Percentiles rank a stretch among this genome's conserved stretches.
These are phyloP conservation scores for Smittia sp. DNA, from an alignment of 2,888 invertebrate species.

Conservation along the genomic window DNA sequence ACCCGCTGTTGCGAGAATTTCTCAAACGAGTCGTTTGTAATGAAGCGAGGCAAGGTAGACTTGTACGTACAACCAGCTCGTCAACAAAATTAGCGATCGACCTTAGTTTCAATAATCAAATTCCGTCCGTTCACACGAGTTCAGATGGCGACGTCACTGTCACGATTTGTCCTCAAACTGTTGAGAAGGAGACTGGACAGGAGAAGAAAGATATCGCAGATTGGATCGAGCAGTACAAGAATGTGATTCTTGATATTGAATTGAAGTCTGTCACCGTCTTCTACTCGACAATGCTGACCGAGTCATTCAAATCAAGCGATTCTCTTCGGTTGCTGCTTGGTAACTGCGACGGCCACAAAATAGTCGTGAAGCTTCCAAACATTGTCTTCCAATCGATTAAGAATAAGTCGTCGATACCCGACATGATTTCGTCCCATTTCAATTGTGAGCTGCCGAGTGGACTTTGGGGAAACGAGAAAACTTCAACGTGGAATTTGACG, in stretches of 20 bases:
- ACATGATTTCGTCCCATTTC: slow-evolving; percentile 8
- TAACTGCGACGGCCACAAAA: neutral
- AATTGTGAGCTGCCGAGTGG: neutral
- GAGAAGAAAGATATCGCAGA: neutral
- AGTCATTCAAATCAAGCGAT: slow-evolving; percentile 26
- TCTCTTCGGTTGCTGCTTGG: neutral
- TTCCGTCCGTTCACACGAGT: slow-evolving; percentile 52
- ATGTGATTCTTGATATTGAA: neutral
- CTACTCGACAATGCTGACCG: slow-evolving; percentile 7
- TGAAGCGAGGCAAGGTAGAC: neutral
- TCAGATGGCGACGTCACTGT: slow-evolving; percentile 53
- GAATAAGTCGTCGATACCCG: neutral
- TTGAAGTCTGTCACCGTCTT: neutral
- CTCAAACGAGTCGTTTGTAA: slow-evolving; percentile 56
- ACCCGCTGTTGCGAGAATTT: slow-evolving; percentile 66
- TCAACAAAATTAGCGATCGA: slow-evolving; percentile 46
- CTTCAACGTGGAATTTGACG: slow-evolving; percentile 27
- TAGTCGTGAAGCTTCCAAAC: neutral
- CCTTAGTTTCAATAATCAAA: slow-evolving; percentile 48
- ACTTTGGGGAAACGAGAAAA: slow-evolving; percentile 33
- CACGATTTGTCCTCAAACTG: slow-evolving; percentile 19
- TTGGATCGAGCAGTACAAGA: neutral
- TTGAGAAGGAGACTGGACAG: neutral
- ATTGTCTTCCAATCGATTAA: slow-evolving; percentile 29
- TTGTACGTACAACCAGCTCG: slow-evolving; percentile 42